Base-by-base conservation (phyloP, 2,888 invertebrate species). In the Gastrophysa polygoni region DNA sequence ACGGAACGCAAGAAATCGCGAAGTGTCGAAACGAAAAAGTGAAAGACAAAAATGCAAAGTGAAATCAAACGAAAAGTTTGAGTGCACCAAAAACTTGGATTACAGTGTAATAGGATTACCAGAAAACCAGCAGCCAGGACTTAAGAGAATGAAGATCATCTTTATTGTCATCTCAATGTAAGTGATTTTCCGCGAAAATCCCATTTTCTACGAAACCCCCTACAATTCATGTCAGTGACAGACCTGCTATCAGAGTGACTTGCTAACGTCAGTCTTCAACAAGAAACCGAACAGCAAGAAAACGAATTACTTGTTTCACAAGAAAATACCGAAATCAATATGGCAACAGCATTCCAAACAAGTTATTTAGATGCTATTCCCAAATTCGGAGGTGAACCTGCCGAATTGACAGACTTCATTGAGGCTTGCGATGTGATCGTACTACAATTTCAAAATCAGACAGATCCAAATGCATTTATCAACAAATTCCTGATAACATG, bases 281-380 rank as follows among this genome's bases (percentile, higher is more conserved):
- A 24, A 24, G 24, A 24, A 24, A 24, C 24, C 3, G 24, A 24
- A 24, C 24, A 24, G 7, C 24, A 24, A 24, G 24, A 24, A 24
- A 3, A 7, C 24, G 24, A 24, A 24, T 24, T 24, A 24, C n/a
- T n/a, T n/a, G n/a, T n/a, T n/a, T n/a, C n/a, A n/a, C 24, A 24
- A 24, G 24, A 24, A 24, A 24, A 24, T 7, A 24, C 24, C 24
- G 24, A 24, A 24, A 46, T 46, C 21, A 17, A 48, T 21, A 21
- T 11, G 10, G 11, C 21, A 21, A 20, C 47, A 17, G 47, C 47
- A 17, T 48, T 20, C 21, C 47, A 20, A 17, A 48, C 17, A 10
- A 48, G 21, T 20, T 48, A 48, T 48, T 48, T 48, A 10, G 47
- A 20, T 20, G 47, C 47, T 20, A 48, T 48, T 20, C 47, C 21